Base-by-base conservation (phyloP, 2,797 vertebrate species). In the Anguilla marmorata region DNA sequence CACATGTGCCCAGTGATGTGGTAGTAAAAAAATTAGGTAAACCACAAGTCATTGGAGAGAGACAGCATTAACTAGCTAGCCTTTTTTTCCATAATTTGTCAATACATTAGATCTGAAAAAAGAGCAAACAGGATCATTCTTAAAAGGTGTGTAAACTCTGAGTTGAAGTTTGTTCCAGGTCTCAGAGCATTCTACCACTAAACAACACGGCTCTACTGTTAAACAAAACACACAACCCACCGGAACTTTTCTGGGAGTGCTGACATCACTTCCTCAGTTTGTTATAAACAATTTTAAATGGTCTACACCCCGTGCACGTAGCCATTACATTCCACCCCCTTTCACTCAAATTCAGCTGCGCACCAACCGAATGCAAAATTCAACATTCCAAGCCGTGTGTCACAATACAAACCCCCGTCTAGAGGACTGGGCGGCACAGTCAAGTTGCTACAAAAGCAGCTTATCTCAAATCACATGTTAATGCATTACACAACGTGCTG, bases 391-490 rank as follows among this genome's bases (percentile, higher is more conserved):
- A 14, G 24, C 21, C 27, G 14, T 84, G 80, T 37, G n/a, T 27
- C 19, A 9, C 9, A 50, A 54, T 4, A 41, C 74, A 41, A 37
- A 14, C n/a, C n/a, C 45, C 24, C 16, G 80, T 52, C 48, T 16
- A 21, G 2, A 48, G 24, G 19, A 24, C 4, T 45, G 21, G 48
- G 80, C 11, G 27, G 79, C 79, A 24, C 1, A 82, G 79, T 83
- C 37, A 79, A 79, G 74, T 79, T 45, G 79, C 88, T 79, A 30
- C 60, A 80, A n/a, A 41, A 21, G 27, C n/a, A 21, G 85, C 90
- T 93, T 91, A 93, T 92, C 93, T 93, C 86, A 83, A 90, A 93
- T 93, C 93, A 93, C 92, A 92, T 92, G 92, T 84, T 83, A 72
- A 86, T 88, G 85, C 82, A 91, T 89, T 89, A 90, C 90, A 95